Evolutionary conservation across 2,888 invertebrate genomes (phyloP).

Genomic region (Ellobium chinense): DNA sequence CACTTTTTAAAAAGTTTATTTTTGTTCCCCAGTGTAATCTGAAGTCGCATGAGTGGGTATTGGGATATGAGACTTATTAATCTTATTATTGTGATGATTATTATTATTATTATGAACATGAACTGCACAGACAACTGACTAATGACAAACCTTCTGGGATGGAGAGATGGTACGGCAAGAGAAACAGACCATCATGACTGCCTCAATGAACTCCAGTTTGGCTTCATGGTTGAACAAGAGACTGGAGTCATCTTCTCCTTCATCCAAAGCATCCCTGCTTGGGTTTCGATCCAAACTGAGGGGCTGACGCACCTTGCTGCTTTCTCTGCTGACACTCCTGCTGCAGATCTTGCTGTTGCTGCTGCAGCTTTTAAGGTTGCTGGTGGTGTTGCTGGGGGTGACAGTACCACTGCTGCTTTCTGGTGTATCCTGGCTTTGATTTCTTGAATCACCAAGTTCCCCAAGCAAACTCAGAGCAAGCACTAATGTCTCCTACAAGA

Average conservation of each 20-base stretch:
- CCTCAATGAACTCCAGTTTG: conserved; percentile 55
- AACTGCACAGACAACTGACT: too few species aligned
- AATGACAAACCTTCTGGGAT: conserved; percentile 56
- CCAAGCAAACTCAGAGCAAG: conserved; percentile 51
- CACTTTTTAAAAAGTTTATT: too few species aligned
- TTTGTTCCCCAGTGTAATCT: too few species aligned
- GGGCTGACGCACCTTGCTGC: not conserved
- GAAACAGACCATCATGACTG: conserved; percentile 58
- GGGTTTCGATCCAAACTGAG: not conserved
- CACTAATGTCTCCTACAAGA: conserved; percentile 50
- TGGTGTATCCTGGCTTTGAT: not conserved
- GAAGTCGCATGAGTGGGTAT: too few species aligned
- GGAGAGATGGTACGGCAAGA: conserved; percentile 53
- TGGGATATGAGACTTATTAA: too few species aligned
- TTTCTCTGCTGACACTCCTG: conserved; percentile 17
- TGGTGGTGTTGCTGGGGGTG: not conserved
- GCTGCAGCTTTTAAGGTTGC: not conserved
- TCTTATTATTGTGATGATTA: too few species aligned
- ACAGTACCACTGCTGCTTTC: not conserved
- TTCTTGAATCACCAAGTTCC: conserved; percentile 34
- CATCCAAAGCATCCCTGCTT: not conserved
- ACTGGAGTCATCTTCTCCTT: not conserved
- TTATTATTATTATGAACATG: too few species aligned
- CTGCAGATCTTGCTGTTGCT: not conserved
- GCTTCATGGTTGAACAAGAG: conserved; percentile 46